Evolutionary conservation across 2,888 invertebrate species (phyloP).

Genomic region (Stegophylla sp.): DNA sequence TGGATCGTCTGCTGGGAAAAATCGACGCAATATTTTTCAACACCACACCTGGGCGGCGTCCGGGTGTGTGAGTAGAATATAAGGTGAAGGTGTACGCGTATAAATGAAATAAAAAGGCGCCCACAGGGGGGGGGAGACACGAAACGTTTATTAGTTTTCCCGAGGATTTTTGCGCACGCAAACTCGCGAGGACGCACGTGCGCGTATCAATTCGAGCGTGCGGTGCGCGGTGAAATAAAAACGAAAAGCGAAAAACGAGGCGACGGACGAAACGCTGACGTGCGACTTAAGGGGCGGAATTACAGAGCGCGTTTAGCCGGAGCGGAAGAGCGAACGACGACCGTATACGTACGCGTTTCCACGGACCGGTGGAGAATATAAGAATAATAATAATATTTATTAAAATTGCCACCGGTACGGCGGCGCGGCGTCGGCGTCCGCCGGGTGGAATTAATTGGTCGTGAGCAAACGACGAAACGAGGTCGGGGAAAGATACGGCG

Average conservation of each 20-base stretch:
- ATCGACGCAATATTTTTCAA: slow-evolving; percentile 23
- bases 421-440: background rate
- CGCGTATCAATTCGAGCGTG: background rate
- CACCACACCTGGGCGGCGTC: background rate
- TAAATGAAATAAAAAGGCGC: slow-evolving; percentile 23
- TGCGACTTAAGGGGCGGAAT: background rate
- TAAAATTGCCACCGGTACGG: slow-evolving; percentile 37
- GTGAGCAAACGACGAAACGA: background rate
- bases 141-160: slow-evolving; percentile 24
- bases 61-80: no score
- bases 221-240: no score
- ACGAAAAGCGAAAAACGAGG: no score
- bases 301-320: background rate
- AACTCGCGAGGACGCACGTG: no score
- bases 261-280: background rate
- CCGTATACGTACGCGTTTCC: background rate
- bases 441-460: slow-evolving; percentile 1
- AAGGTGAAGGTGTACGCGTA: no score
- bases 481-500: background rate
- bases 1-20: slow-evolving; percentile 14
- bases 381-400: slow-evolving; percentile 21
- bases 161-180: background rate
- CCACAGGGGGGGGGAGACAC: background rate
- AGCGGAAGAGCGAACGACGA: background rate
- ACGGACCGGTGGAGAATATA: background rate